Evolutionary conservation across 2,113 vertebrate genomes (phyloP).

Genomic region (Apistogramma diplotaenia): DNA sequence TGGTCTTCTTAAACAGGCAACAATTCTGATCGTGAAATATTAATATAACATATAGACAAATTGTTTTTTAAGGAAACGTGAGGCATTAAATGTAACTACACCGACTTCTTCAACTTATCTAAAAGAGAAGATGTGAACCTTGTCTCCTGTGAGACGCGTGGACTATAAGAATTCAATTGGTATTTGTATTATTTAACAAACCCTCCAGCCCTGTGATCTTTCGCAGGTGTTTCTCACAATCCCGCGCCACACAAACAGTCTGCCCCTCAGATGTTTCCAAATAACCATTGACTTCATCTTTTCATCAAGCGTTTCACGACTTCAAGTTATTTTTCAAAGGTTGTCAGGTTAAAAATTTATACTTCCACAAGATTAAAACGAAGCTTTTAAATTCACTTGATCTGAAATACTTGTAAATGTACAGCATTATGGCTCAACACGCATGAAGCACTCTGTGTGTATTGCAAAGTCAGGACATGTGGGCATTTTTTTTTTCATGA

Average conservation of each 20-base stretch:
- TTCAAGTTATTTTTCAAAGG: neutral
- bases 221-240: slow-evolving; percentile 41
- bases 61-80: neutral
- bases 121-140: slow-evolving; percentile 15
- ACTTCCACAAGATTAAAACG: neutral
- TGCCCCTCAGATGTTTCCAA: slow-evolving; percentile 1
- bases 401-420: neutral
- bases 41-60: neutral
- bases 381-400: neutral
- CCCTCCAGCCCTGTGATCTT: slow-evolving; percentile 14
- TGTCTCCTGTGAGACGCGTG: slow-evolving; percentile 16
- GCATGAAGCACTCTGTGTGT: neutral
- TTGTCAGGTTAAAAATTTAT: neutral
- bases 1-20: neutral
- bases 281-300: neutral
- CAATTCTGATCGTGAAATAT: neutral
- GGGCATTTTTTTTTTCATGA: slow-evolving; percentile 8
- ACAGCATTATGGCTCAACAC: neutral
- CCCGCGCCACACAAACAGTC: neutral
- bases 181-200: slow-evolving; percentile 54
- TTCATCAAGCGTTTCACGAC: neutral
- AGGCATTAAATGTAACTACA: neutral
- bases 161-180: slow-evolving; percentile 39
- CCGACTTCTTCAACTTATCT: neutral
- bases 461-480: neutral